Percentiles rank a stretch among this genome's conserved stretches.
Evolutionary conservation across 2,888 invertebrate genomes (phyloP).

Genomic region (Galerucella nymphaeae): DNA sequence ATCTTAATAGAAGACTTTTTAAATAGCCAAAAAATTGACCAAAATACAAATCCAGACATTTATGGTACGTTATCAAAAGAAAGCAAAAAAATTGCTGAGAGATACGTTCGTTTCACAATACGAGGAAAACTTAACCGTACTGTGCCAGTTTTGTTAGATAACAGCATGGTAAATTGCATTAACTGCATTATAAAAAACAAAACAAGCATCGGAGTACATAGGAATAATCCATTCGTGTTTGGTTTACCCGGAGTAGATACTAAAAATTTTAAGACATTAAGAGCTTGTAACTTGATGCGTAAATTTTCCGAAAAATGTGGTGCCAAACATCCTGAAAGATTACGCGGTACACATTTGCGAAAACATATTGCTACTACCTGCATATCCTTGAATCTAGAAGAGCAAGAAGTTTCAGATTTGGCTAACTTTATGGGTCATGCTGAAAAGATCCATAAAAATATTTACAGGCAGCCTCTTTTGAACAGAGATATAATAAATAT

Average conservation of each 20-base stretch:
- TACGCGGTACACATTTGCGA: constrained; percentile 47
- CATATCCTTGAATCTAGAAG: constrained; percentile 46
- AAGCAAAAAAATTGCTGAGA: not conserved
- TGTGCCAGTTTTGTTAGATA: not conserved
- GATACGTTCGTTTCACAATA: constrained; percentile 1
- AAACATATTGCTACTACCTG: constrained; percentile 52
- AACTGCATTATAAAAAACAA: not conserved
- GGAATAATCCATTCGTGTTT: not conserved
- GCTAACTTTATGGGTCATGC: constrained; percentile 53
- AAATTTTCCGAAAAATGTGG: constrained; percentile 48
- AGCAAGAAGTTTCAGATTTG: constrained; percentile 46
- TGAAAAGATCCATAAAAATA: too few relatives aligned
- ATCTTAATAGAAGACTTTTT: not conserved
- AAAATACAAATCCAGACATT: constrained; percentile 1
- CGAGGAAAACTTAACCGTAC: constrained; percentile 4
- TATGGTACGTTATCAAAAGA: too few relatives aligned
- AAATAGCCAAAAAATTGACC: constrained; percentile 1
- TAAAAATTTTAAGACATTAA: not conserved
- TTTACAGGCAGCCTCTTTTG: constrained; percentile 47
- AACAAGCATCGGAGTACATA: not conserved
- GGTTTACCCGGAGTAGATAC: not conserved
- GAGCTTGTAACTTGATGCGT: constrained; percentile 39
- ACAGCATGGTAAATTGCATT: not conserved
- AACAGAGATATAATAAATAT: constrained; percentile 46
- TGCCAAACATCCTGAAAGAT: constrained; percentile 43